Conservation (phyloP, 2,113 vertebrate genomes). For the Dendrocopos noguchii region DNA sequence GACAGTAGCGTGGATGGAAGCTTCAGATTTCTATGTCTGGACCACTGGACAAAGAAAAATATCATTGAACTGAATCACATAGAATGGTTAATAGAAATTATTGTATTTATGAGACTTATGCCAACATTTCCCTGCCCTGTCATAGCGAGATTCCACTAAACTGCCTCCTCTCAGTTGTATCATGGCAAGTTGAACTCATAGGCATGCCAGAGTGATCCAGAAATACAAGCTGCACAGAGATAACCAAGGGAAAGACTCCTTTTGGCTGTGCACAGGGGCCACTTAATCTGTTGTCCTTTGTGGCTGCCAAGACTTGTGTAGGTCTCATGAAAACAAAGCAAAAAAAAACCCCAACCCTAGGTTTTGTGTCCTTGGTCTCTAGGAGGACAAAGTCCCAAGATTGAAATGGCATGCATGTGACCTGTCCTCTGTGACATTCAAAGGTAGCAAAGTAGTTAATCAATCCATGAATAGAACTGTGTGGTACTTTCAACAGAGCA, state of each 20-base stretch:
- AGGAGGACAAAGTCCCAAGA: neutral
- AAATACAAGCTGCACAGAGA: neutral
- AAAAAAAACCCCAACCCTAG: neutral
- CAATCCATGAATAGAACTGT: neutral
- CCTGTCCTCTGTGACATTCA: neutral
- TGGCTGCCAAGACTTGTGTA: neutral
- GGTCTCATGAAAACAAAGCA: conserved; percentile 6
- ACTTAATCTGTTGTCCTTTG: conserved; percentile 23
- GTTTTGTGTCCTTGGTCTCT: neutral
- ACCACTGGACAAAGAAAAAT: neutral
- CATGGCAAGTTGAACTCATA: conserved; percentile 6
- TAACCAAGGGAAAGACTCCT: neutral
- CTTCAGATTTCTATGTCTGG: neutral
- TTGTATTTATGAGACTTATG: neutral
- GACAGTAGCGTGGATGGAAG: neutral
- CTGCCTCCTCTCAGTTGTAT: neutral
- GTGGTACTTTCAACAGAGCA: neutral
- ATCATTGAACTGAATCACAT: neutral
- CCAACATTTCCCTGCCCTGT: neutral
- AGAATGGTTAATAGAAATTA: neutral
- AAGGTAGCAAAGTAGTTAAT: neutral
- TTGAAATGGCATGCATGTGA: neutral
- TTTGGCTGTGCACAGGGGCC: conserved; percentile 1
- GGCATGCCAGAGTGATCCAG: neutral
- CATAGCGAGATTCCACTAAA: neutral